Evolutionary conservation across 2,888 invertebrate species (phyloP).

Genomic region (Masnerella sp.): DNA sequence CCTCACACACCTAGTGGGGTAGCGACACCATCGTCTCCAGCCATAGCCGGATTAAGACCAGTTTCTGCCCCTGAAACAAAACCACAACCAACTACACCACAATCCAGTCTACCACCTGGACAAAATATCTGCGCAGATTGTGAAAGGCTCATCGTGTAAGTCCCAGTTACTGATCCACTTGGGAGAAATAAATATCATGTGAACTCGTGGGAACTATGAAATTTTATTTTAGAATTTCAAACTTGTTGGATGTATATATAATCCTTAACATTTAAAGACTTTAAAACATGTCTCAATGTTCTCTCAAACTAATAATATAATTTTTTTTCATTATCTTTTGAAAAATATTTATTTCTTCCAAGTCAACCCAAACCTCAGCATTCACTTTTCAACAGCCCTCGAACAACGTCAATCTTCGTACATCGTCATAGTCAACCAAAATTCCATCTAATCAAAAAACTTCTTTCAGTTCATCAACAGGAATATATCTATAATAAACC

Average conservation of each 20-base stretch:
- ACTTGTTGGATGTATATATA: too few relatives aligned
- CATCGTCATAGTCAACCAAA: slow-evolving; percentile 48
- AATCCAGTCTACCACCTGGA: slow-evolving; percentile 86
- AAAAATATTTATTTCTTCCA: slow-evolving; percentile 19
- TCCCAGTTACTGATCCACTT: slow-evolving; percentile 68
- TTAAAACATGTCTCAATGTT: too few relatives aligned
- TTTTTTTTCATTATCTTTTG: too few relatives aligned
- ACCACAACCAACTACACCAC: slow-evolving; percentile 79
- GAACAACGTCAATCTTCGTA: slow-evolving; percentile 63
- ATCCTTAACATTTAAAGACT: too few relatives aligned
- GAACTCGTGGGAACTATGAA: not conserved
- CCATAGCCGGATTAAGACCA: slow-evolving; percentile 82
- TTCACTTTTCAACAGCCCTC: slow-evolving; percentile 44
- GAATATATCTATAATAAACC: not conserved
- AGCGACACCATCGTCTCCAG: slow-evolving; percentile 77
- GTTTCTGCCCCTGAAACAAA: slow-evolving; percentile 85
- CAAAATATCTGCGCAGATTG: slow-evolving; percentile 98
- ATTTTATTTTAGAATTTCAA: too few relatives aligned
- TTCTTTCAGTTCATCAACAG: slow-evolving; percentile 14
- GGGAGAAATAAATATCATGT: slow-evolving; percentile 27
- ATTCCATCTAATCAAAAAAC: not conserved
- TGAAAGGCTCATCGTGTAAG: slow-evolving; percentile 98
- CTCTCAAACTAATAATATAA: too few relatives aligned
- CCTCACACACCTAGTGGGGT: slow-evolving; percentile 77
- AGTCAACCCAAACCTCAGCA: not conserved